Conservation (phyloP, 1,140 invertebrate species). For the Tigriopus japonicus region DNA sequence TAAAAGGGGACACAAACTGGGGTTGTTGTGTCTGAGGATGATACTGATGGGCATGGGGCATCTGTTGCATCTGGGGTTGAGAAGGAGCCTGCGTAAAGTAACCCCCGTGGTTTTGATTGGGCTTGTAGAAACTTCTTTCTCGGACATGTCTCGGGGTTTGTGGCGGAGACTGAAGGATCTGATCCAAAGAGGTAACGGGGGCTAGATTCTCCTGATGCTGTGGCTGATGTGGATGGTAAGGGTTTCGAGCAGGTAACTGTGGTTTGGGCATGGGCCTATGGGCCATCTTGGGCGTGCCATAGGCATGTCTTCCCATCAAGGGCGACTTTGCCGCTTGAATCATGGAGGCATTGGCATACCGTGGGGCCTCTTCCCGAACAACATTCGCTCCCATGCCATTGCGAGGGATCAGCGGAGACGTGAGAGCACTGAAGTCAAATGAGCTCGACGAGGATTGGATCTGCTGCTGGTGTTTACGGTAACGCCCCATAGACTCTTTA, state of each 20-base stretch:
- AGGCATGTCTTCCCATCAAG: no score
- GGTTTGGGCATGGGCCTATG: conserved; percentile 16
- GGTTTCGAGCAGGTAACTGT: not conserved
- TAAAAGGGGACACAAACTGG: conserved; percentile 14
- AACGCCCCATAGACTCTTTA: conserved; percentile 7
- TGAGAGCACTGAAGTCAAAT: not conserved
- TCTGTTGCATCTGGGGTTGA: not conserved
- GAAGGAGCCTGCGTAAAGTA: no score
- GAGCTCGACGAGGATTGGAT: no score
- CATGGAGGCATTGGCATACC: not conserved
- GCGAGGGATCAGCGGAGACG: conserved; percentile 37
- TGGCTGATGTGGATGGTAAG: not conserved
- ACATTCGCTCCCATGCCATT: conserved; percentile 25
- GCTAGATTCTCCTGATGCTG: not conserved
- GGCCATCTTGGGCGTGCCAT: conserved; percentile 36
- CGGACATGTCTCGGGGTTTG: not conserved
- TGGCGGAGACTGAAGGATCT: conserved; percentile 9
- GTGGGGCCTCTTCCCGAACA: not conserved
- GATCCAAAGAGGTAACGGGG: conserved; percentile 12
- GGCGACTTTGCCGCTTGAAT: not conserved
- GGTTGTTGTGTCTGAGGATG: conserved; percentile 13
- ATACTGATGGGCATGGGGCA: not conserved
- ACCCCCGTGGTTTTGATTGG: no score
- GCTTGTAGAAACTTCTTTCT: no score
- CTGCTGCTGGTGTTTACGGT: conserved; percentile 4